phyloP scores from a whole-genome alignment of 1,140 invertebrate genomes.

The Pogonomyrmex barbatus region DNA sequence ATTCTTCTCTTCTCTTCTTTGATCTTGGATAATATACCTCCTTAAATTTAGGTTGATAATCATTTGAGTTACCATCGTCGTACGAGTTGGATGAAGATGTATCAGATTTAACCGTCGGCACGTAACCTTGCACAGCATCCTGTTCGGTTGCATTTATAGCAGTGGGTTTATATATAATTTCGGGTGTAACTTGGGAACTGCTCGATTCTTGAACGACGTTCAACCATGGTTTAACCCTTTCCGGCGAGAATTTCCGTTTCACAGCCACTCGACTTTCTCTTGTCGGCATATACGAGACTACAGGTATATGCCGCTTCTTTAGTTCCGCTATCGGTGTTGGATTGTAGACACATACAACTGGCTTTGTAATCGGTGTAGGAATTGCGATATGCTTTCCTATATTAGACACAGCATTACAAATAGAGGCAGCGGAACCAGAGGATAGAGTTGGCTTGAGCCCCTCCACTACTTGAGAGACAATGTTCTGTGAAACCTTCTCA shows the following conservation, averaged over 20 bases:
- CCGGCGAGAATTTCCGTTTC: slow-evolving; percentile 82
- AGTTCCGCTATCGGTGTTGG: slow-evolving; percentile 88
- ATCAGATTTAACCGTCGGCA: slow-evolving; percentile 80
- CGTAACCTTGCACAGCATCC: slow-evolving; percentile 75
- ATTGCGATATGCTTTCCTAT: slow-evolving; percentile 71
- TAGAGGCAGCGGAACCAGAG: slow-evolving; percentile 66
- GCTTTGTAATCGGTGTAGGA: slow-evolving; percentile 69
- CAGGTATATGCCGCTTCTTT: slow-evolving; percentile 86
- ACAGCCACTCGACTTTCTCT: slow-evolving; percentile 82
- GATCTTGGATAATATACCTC: slow-evolving; percentile 81
- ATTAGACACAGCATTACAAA: slow-evolving; percentile 7
- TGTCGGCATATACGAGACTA: slow-evolving; percentile 83
- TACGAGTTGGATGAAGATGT: slow-evolving; percentile 77
- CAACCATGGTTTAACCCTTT: slow-evolving; percentile 79
- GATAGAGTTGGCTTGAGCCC: slow-evolving; percentile 82
- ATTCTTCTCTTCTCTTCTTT: slow-evolving; percentile 84
- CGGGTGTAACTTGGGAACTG: slow-evolving; percentile 65
- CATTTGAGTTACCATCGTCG: slow-evolving; percentile 77
- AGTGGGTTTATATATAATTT: slow-evolving; percentile 83
- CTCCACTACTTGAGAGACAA: slow-evolving; percentile 84
- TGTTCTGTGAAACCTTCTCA: slow-evolving; percentile 82
- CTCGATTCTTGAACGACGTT: slow-evolving; percentile 74
- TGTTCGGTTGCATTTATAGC: slow-evolving; percentile 73
- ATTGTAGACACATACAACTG: slow-evolving; percentile 85
- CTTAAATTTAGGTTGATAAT: slow-evolving; percentile 78